These are phyloP conservation scores for Lophius piscatorius DNA, from an alignment of 2,113 vertebrate genomes.

Conservation along the genomic window DNA sequence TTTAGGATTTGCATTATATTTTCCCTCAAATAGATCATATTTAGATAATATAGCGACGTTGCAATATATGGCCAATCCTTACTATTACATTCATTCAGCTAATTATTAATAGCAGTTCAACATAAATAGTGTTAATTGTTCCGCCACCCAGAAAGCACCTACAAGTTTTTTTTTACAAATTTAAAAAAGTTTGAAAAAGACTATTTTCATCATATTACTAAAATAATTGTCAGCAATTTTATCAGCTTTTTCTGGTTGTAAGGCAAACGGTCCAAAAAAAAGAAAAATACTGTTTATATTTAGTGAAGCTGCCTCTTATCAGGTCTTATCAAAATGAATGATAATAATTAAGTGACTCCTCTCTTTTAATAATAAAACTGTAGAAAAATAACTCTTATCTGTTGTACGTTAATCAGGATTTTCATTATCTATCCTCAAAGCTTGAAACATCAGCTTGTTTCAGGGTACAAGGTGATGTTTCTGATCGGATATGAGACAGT, in stretches of 20 bases:
- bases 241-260: too few species aligned
- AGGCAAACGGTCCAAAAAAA: conserved; percentile 1
- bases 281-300: conserved; percentile 24
- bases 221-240: background rate
- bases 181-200: background rate
- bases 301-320: background rate
- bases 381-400: too few species aligned
- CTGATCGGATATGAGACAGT: background rate
- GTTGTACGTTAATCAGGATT: background rate
- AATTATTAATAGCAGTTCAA: background rate
- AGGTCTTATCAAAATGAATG: background rate
- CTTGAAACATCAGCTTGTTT: background rate
- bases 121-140: background rate
- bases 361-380: too few species aligned
- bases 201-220: background rate
- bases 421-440: background rate
- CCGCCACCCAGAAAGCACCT: too few species aligned
- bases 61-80: background rate
- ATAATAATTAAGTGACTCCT: too few species aligned
- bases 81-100: background rate
- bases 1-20: conserved; percentile 30
- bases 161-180: background rate
- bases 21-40: conserved; percentile 1
- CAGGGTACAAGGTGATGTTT: background rate
- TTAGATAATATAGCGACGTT: conserved; percentile 1